phyloP scores from a whole-genome alignment of 1,140 invertebrate genomes.

The Drosophila sturtevanti region DNA sequence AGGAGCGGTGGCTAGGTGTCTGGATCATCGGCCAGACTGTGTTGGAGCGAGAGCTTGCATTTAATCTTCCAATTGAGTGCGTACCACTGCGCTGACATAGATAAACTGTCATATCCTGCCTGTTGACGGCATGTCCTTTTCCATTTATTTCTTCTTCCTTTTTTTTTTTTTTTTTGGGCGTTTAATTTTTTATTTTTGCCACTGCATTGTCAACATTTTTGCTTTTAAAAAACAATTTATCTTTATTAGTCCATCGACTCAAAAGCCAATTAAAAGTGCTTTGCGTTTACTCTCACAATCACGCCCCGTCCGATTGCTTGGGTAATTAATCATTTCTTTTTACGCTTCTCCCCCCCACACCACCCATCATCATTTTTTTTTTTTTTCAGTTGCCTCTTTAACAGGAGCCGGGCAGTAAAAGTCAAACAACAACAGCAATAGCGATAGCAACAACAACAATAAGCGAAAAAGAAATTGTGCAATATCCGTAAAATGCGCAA shows the following conservation, averaged over 20 bases:
- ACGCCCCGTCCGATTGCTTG: constrained; percentile 36
- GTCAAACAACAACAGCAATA: constrained; percentile 5
- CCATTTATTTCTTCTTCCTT: not conserved
- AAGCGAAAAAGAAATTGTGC: constrained; percentile 62
- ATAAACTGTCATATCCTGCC: constrained; percentile 71
- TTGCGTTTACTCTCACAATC: constrained; percentile 65
- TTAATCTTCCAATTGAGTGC: constrained; percentile 81
- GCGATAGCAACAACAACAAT: constrained; percentile 2
- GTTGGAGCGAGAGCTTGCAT: constrained; percentile 50
- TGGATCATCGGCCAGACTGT: not conserved
- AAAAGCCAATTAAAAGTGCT: constrained; percentile 80
- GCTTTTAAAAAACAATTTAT: constrained; percentile 81
- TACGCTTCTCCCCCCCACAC: not conserved
- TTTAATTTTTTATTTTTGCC: too few species aligned
- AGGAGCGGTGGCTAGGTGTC: not conserved
- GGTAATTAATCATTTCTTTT: constrained; percentile 76
- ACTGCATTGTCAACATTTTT: constrained; percentile 68
- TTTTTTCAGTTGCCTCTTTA: constrained; percentile 36
- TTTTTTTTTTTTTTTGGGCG: not conserved
- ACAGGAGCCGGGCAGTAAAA: constrained; percentile 10
- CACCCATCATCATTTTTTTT: constrained; percentile 23
- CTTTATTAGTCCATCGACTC: constrained; percentile 78
- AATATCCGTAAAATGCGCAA: constrained; percentile 81
- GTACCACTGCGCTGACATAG: constrained; percentile 72
- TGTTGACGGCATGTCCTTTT: constrained; percentile 41